Evolutionary conservation across 2,888 invertebrate species (phyloP).

Genomic region (Lepidocyrtoides sp.): DNA sequence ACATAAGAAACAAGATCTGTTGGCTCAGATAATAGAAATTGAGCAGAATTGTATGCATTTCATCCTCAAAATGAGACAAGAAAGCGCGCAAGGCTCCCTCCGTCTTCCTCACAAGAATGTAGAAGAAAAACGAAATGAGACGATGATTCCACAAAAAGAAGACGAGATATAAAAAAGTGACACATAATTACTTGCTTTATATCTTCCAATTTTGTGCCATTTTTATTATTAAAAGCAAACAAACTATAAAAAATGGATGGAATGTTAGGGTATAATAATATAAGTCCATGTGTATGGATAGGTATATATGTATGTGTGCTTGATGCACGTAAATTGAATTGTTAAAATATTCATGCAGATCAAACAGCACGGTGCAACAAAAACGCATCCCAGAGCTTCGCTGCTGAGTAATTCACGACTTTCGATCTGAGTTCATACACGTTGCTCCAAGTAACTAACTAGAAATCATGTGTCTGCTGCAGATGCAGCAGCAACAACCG

Average conservation of each 20-base stretch:
- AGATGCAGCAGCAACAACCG: no score
- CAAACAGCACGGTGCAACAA: neutral
- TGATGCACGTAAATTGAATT: conserved; percentile 13
- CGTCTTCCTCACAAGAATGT: conserved; percentile 17
- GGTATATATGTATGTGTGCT: neutral
- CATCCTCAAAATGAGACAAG: conserved; percentile 23
- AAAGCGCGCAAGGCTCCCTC: neutral
- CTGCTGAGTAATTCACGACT: conserved; percentile 50
- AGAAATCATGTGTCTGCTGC: neutral
- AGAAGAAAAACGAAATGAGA: conserved; percentile 53
- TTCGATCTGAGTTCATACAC: conserved; percentile 6
- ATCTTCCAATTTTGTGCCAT: neutral
- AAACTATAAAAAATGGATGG: neutral
- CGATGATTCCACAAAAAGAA: conserved; percentile 34
- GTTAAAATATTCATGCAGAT: conserved; percentile 6
- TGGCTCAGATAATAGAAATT: conserved; percentile 22
- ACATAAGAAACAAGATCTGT: conserved; percentile 41
- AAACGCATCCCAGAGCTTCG: neutral
- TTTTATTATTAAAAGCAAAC: conserved; percentile 10
- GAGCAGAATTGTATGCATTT: conserved; percentile 22
- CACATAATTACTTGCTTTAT: conserved; percentile 48
- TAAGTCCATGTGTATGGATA: neutral
- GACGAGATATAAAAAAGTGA: conserved; percentile 43
- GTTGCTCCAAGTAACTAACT: neutral
- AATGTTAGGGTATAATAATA: neutral